Conservation (phyloP, 2,888 invertebrate species). For the Nomada goodeniana region DNA sequence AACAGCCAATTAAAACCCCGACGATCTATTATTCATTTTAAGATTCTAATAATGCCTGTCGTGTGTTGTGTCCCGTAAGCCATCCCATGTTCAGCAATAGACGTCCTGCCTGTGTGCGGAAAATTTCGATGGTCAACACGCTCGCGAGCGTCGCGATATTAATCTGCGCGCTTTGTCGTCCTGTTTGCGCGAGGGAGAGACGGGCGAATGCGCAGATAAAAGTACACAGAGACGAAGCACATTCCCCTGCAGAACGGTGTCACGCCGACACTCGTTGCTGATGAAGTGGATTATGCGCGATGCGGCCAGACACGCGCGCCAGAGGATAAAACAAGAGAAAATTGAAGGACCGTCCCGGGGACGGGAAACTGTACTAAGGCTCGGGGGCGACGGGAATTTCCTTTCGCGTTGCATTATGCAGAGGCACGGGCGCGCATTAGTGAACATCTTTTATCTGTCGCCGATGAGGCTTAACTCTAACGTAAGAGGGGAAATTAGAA, state of each 20-base stretch:
- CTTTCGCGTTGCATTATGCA: slow-evolving; percentile 45
- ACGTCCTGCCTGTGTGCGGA: neutral
- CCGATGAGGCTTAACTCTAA: neutral
- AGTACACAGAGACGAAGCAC: slow-evolving; percentile 17
- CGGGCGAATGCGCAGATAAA: slow-evolving; percentile 19
- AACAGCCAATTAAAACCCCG: too few relatives aligned
- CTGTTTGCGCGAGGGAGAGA: slow-evolving; percentile 12
- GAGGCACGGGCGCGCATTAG: neutral
- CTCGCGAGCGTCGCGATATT: neutral
- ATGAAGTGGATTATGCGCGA: slow-evolving; percentile 58
- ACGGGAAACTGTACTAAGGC: slow-evolving; percentile 26
- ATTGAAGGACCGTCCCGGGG: slow-evolving; percentile 39
- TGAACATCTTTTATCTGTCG: slow-evolving; percentile 5
- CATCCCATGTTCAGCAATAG: too few relatives aligned
- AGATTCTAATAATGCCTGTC: too few relatives aligned
- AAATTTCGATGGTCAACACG: neutral
- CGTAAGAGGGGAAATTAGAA: neutral
- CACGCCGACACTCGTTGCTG: slow-evolving; percentile 44
- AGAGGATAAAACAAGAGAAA: slow-evolving; percentile 42
- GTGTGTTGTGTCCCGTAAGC: neutral
- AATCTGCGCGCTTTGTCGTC: slow-evolving; percentile 5
- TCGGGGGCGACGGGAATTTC: slow-evolving; percentile 5
- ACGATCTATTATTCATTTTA: too few relatives aligned
- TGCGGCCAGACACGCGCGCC: slow-evolving; percentile 44
- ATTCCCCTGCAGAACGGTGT: slow-evolving; percentile 18